phyloP scores from a whole-genome alignment of 2,888 invertebrate species.

The Chaetoderma sp. region DNA sequence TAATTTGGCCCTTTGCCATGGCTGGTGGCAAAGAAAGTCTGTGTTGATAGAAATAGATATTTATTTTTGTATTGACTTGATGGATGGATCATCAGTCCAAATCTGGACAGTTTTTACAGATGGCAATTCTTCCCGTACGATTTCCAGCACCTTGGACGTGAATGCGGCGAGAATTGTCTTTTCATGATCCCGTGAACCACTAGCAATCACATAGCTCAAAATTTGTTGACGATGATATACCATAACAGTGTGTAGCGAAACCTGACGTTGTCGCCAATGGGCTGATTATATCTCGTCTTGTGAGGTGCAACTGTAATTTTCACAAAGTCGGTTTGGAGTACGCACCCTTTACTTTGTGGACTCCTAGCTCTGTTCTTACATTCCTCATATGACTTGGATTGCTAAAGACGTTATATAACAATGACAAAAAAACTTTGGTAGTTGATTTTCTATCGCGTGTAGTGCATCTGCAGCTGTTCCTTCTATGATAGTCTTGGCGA shows the following conservation, averaged over 20 bases:
- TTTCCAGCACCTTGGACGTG: slow-evolving; percentile 3
- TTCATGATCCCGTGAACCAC: slow-evolving; percentile 12
- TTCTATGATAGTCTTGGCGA: slow-evolving; percentile 1
- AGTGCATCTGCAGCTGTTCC: slow-evolving; percentile 8
- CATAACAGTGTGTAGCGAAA: slow-evolving; percentile 11
- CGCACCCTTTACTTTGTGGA: not conserved
- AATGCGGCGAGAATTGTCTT: slow-evolving; percentile 17
- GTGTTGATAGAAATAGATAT: slow-evolving; percentile 2
- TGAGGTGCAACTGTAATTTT: slow-evolving; percentile 10
- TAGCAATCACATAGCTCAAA: slow-evolving; percentile 8
- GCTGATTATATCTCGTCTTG: slow-evolving; percentile 27
- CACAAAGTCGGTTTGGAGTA: slow-evolving; percentile 25
- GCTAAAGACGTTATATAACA: slow-evolving; percentile 14
- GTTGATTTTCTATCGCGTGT: not conserved
- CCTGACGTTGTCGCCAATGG: slow-evolving; percentile 20
- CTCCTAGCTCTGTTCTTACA: not conserved
- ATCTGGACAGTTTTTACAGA: slow-evolving; percentile 7
- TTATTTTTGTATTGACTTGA: slow-evolving; percentile 18
- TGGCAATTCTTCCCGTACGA: not conserved
- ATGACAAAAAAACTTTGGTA: slow-evolving; percentile 10
- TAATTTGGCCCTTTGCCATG: slow-evolving; percentile 22
- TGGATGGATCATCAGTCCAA: slow-evolving; percentile 23
- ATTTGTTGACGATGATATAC: slow-evolving; percentile 9
- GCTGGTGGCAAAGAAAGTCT: slow-evolving; percentile 10
- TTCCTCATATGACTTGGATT: slow-evolving; percentile 7